Base-by-base conservation (phyloP, 2,888 invertebrate genomes). In the Congeria kusceri region DNA sequence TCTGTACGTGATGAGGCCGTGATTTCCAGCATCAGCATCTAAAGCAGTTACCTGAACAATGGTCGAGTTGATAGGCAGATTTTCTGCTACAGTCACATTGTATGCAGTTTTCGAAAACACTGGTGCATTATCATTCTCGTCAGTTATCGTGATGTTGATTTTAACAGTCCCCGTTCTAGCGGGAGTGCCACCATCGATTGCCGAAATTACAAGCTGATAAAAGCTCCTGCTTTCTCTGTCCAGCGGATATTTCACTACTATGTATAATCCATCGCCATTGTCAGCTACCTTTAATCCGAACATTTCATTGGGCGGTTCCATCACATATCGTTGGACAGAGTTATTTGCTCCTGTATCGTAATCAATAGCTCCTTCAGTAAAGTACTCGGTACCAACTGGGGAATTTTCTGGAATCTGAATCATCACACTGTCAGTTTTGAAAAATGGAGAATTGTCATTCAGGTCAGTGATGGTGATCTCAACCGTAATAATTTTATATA, bases 11-110 rank as follows among this genome's bases (percentile, higher is more conserved):
- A 95, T 91, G 62, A 94, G 92, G 4, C 94, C 96, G 92, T 98
- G 98, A 5, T 95, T 95, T 3, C 97, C 98, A 86, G 96, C 95
- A 91, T 99, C 98, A 44, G 95, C 95, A 92, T 99, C 98, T 3
- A 95, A 95, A 0, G 98, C 98, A 20, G 96, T 95, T 0, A 98
- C 96, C 39, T 80, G 73, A 7, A 90, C 59, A 27, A 91, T 86
- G 0, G 88, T 84, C 1, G 84, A 76, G 23, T 76, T 78, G 0
- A 87, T 63, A 11, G 87, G 77, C 5, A 73, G 76, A 63, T 90
- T 89, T 82, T 91, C 91, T 59, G 83, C 77, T 0, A 91, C 83
- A 23, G 84, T 84, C 18, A 86, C 80, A 44, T 86, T 82, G 70
- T 90, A 91, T 53, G 80, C 82, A 13, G 63, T 66, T 57, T 86